These are phyloP conservation scores for Hetaerina americana DNA, from an alignment of 1,140 invertebrate genomes.

Conservation along the genomic window DNA sequence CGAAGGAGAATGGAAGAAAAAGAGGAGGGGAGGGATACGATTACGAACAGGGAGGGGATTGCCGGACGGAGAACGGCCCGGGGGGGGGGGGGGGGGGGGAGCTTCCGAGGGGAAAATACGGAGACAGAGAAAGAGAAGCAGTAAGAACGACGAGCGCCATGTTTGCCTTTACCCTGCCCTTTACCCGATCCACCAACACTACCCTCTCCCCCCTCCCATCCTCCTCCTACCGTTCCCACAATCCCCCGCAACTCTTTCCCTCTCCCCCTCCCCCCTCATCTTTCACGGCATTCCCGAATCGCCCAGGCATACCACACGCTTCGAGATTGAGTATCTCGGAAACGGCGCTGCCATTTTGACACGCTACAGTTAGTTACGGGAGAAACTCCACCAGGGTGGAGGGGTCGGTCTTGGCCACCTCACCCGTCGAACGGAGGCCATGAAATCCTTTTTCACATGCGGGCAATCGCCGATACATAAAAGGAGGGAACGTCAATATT, in stretches of 20 bases:
- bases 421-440: too few species aligned
- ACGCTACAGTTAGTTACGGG: too few species aligned
- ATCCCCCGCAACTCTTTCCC: background rate
- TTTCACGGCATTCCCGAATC: background rate
- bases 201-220: background rate
- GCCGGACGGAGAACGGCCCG: too few species aligned
- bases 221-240: background rate
- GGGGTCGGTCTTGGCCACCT: too few species aligned
- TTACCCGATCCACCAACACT: background rate
- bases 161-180: background rate
- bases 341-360: too few species aligned
- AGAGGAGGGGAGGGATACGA: background rate
- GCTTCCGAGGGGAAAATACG: too few species aligned
- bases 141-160: background rate
- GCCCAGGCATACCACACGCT: background rate
- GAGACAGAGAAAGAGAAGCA: background rate
- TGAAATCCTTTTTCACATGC: too few species aligned
- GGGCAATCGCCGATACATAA: too few species aligned
- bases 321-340: background rate
- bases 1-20: background rate
- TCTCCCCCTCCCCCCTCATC: too few species aligned
- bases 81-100: background rate
- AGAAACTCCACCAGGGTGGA: too few species aligned
- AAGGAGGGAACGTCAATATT: too few species aligned
- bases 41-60: too few species aligned